Conservation (phyloP, 2,888 invertebrate species). For the Brachypterus glaber region DNA sequence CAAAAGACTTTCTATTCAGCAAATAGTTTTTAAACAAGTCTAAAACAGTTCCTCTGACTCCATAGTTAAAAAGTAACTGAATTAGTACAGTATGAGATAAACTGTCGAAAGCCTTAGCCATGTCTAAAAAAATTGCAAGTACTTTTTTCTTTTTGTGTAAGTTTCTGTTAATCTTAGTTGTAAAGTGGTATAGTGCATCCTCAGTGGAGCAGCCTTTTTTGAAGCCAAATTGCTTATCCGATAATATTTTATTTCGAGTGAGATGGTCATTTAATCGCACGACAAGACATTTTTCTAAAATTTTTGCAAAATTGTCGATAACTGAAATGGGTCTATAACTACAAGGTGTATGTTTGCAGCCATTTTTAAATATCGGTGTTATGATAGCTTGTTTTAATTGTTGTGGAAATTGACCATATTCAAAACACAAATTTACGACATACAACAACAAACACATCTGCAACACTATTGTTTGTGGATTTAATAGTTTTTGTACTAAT, state of each 20-base stretch:
- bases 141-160: constrained; percentile 6
- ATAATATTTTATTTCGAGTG: constrained; percentile 8
- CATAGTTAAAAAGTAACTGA: constrained; percentile 1
- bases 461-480: too few species aligned
- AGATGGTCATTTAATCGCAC: constrained; percentile 12
- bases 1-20: constrained; percentile 5
- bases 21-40: constrained; percentile 12
- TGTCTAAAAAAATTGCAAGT: too few species aligned
- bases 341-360: too few species aligned
- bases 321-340: constrained; percentile 19
- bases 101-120: constrained; percentile 14
- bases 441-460: too few species aligned
- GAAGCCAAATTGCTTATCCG: constrained; percentile 11
- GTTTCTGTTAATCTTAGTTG: constrained; percentile 9
- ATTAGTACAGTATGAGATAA: constrained; percentile 10
- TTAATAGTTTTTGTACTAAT: too few species aligned
- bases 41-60: constrained; percentile 5
- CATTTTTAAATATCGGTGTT: constrained; percentile 15
- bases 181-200: constrained; percentile 8
- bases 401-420: not conserved
- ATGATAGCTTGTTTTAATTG: not conserved
- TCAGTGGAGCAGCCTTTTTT: constrained; percentile 6
- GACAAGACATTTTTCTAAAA: constrained; percentile 17
- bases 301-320: constrained; percentile 16
- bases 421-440: not conserved